phyloP scores from a whole-genome alignment of 2,797 vertebrate species.

The Pipistrellus kuhlii region DNA sequence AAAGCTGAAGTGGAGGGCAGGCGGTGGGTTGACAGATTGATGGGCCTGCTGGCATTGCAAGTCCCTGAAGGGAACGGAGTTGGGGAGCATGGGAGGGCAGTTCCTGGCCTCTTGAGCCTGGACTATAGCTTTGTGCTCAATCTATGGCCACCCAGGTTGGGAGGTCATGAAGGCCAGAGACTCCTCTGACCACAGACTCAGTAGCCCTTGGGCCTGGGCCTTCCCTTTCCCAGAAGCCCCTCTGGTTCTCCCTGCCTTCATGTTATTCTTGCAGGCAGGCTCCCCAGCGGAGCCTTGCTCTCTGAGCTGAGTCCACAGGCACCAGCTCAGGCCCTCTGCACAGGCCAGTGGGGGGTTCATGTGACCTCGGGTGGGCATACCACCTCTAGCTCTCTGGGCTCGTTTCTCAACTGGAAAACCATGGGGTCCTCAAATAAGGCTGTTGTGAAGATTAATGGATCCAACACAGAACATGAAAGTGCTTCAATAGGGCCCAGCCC shows the following conservation, averaged over 20 bases:
- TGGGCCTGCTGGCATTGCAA: not conserved
- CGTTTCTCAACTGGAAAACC: not conserved
- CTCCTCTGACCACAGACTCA: not conserved
- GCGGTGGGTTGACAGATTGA: not conserved
- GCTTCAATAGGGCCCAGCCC: fast-evolving
- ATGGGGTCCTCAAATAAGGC: fast-evolving
- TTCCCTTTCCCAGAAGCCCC: not conserved
- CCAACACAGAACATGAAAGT: fast-evolving
- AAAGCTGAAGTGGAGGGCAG: not conserved
- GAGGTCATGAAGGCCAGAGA: not conserved
- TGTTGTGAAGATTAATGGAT: fast-evolving
- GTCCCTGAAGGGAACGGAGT: not conserved
- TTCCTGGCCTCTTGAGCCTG: not conserved
- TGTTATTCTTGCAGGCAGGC: not conserved
- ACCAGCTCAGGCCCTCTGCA: not conserved
- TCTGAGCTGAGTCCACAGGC: not conserved
- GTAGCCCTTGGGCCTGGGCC: not conserved
- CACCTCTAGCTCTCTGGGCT: not conserved
- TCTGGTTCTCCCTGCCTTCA: not conserved
- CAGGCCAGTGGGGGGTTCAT: not conserved
- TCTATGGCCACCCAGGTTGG: not conserved
- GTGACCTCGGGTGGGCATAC: not conserved
- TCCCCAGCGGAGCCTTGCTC: not conserved
- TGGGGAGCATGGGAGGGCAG: too few species aligned
- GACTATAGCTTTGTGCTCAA: not conserved